Evolutionary conservation across 2,888 invertebrate species (phyloP).

Genomic region (Operophtera brumata): DNA sequence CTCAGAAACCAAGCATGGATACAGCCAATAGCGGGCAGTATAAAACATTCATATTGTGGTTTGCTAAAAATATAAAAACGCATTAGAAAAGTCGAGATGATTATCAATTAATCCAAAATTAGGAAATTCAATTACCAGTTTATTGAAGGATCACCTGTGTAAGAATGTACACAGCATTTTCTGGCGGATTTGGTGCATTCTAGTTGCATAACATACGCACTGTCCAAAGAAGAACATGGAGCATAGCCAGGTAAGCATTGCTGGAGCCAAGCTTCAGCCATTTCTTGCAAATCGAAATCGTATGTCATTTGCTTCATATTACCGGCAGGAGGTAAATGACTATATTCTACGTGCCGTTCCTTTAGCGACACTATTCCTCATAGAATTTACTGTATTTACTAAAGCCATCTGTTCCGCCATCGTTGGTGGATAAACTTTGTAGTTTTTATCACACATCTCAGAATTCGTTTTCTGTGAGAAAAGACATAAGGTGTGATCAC

Average conservation of each 20-base stretch:
- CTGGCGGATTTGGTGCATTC: conserved; percentile 67
- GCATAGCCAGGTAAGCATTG: conserved; percentile 71
- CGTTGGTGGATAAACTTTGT: conserved; percentile 48
- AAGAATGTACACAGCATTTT: conserved; percentile 51
- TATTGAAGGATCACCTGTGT: conserved; percentile 30
- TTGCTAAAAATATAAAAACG: conserved; percentile 43
- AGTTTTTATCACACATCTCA: conserved; percentile 52
- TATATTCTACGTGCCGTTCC: conserved; percentile 51
- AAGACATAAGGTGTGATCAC: conserved; percentile 70
- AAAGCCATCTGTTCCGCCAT: conserved; percentile 53
- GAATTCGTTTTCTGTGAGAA: conserved; percentile 49
- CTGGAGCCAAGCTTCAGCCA: conserved; percentile 62
- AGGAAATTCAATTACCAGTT: conserved; percentile 48
- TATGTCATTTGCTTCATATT: conserved; percentile 71
- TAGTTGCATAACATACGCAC: conserved; percentile 58
- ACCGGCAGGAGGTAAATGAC: conserved; percentile 61
- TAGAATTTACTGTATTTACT: conserved; percentile 65
- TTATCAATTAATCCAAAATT: not conserved
- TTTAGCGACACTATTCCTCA: conserved; percentile 67
- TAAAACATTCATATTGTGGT: conserved; percentile 62
- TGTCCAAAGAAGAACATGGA: conserved; percentile 62
- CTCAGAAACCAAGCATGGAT: conserved; percentile 65
- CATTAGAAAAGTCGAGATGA: not conserved
- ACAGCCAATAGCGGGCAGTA: conserved; percentile 63
- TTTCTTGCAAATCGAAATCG: conserved; percentile 64